Conservation (phyloP, 2,888 invertebrate species). For the Trichopria drosophilae region DNA sequence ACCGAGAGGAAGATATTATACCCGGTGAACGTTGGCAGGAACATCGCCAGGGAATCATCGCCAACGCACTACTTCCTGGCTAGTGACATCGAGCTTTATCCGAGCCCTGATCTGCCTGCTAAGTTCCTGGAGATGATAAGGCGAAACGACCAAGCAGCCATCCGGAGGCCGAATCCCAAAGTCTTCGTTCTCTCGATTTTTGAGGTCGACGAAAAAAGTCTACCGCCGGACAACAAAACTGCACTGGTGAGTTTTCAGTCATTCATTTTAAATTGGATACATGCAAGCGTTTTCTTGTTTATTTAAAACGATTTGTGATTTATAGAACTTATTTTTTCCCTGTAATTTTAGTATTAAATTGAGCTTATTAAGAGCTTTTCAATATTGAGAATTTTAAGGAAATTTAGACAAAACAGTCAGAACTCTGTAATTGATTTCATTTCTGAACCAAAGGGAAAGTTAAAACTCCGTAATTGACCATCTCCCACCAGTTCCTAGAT, state of each 20-base stretch:
- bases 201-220: constrained; percentile 72
- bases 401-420: too few species aligned
- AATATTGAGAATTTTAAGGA: too few species aligned
- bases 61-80: constrained; percentile 81
- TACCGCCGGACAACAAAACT: constrained; percentile 52
- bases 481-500: too few species aligned
- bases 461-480: too few species aligned
- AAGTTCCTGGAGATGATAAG: constrained; percentile 85
- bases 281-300: too few species aligned
- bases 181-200: constrained; percentile 89
- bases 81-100: constrained; percentile 89
- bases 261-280: too few species aligned
- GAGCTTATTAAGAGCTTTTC: too few species aligned
- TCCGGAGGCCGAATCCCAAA: constrained; percentile 66
- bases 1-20: constrained; percentile 79
- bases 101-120: constrained; percentile 77
- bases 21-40: constrained; percentile 88
- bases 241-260: constrained; percentile 52
- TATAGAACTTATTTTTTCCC: too few species aligned
- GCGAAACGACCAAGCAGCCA: constrained; percentile 70
- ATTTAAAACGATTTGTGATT: too few species aligned
- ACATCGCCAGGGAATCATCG: constrained; percentile 83
- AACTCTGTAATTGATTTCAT: too few species aligned
- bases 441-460: too few species aligned
- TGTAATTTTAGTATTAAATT: too few species aligned